Base-by-base conservation (phyloP, 2,113 vertebrate genomes). In the Hystrix cristata region DNA sequence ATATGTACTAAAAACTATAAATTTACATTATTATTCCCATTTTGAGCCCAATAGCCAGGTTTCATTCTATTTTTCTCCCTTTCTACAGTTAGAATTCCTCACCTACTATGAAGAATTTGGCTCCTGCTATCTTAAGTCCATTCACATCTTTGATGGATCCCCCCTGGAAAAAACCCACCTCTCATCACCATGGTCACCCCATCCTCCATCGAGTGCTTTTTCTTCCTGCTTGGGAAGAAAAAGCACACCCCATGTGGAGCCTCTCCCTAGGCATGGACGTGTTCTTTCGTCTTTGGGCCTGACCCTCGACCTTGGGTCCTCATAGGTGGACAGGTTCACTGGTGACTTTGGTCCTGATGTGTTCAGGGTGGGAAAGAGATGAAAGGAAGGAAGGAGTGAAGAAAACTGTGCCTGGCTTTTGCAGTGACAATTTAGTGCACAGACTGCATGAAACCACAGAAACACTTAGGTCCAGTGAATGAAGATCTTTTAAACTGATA, bases 171-270 rank as follows among this genome's bases (percentile, higher is more conserved):
- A 12, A 12, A 34, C 11, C 1, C 0, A 5, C 31, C 67, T 25
- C 60, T 51, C 5, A 25, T 43, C 34, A 0, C 4, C 0, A 5
- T 46, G 34, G 48, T 43, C 34, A 6, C 5, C 4, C n/a, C 5
- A 23, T 16, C 31, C 2, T 87, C 83, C 4, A 7, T 19, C 2
- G 1, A 0, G 29, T 0, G 7, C 2, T 13, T 82, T 38, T 21
- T 16, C 14, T 9, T 18, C n/a, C 8, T 19, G 18, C 8, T 15
- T 5, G 5, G 15, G 18, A 38, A 38, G 38, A 38, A 38, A 38
- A 38, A 38, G 38, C 23, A 18, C 13, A 69, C 15, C 57, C 7
- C 13, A 16, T 0, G 1, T 46, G 18, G 23, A 53, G 3, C 59
- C 31, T 78, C 25, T 87, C 69, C 11, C 19, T 11, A 29, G 12